Evolutionary conservation across 2,797 vertebrate genomes (phyloP).

Genomic region (Aphelocoma californica): DNA sequence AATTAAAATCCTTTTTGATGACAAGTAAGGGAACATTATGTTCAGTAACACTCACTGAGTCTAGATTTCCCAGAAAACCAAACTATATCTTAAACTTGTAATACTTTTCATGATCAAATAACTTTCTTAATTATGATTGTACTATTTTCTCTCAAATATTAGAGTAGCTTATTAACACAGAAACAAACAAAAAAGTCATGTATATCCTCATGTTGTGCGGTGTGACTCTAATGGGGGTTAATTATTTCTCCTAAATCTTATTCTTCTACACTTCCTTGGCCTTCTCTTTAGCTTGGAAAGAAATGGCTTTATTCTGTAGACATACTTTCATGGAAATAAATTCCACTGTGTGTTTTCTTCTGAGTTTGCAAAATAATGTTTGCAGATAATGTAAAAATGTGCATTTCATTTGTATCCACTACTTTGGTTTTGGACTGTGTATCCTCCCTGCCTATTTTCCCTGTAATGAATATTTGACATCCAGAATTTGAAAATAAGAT

Average conservation of each 20-base stretch:
- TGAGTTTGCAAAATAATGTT: neutral
- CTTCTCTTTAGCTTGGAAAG: neutral
- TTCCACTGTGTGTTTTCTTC: neutral
- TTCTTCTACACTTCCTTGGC: neutral
- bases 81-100: neutral
- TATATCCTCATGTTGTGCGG: neutral
- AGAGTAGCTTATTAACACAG: neutral
- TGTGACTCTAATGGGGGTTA: neutral
- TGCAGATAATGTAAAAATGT: neutral
- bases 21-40: neutral
- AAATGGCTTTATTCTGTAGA: neutral
- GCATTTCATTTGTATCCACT: neutral
- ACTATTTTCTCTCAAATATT: neutral
- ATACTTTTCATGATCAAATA: neutral
- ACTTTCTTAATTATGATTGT: neutral
- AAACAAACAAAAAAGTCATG: neutral
- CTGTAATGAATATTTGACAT: neutral
- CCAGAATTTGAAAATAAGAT: neutral
- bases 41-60: neutral
- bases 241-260: neutral
- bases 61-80: neutral
- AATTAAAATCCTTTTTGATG: neutral
- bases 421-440: neutral
- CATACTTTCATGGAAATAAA: neutral
- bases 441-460: accelerated